A percentile compares a stretch with the other conserved stretches of the same genome.
Conservation (phyloP, 2,888 invertebrate genomes). For the Drosophila emarginata region DNA sequence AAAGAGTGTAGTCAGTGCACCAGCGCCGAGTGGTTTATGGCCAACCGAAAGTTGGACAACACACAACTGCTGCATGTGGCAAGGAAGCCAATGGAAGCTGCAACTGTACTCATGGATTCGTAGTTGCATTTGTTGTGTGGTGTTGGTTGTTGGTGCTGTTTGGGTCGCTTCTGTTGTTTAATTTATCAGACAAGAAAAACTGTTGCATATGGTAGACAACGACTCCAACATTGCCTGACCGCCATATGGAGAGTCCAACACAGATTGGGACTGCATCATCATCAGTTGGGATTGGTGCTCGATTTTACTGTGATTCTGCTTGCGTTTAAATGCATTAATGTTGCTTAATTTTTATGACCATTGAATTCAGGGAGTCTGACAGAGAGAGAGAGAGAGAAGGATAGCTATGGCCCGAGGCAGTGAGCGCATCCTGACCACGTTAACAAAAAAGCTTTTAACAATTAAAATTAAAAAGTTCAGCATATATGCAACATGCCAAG, state of each 20-base stretch:
- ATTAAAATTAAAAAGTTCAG: slow-evolving; percentile 78
- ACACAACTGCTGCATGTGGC: slow-evolving; percentile 29
- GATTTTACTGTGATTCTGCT: slow-evolving; percentile 49
- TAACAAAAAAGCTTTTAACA: slow-evolving; percentile 76
- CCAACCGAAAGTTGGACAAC: slow-evolving; percentile 61
- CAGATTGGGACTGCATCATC: neutral
- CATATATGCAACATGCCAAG: slow-evolving; percentile 62
- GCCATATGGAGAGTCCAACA: slow-evolving; percentile 33
- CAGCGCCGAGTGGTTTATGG: slow-evolving; percentile 57
- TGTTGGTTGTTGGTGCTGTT: slow-evolving; percentile 1
- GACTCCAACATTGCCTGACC: slow-evolving; percentile 36
- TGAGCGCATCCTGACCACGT: slow-evolving; percentile 14
- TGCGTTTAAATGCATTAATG: slow-evolving; percentile 71
- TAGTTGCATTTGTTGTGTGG: slow-evolving; percentile 7
- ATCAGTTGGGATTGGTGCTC: slow-evolving; percentile 13
- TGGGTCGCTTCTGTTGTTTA: slow-evolving; percentile 53
- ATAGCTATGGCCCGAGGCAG: neutral
- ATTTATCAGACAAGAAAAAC: slow-evolving; percentile 69
- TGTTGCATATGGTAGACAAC: slow-evolving; percentile 56
- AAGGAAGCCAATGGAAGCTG: slow-evolving; percentile 15
- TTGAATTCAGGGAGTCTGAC: slow-evolving; percentile 2
- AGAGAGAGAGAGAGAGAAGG: slow-evolving; percentile 8
- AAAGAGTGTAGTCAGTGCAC: slow-evolving; percentile 7
- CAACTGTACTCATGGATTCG: slow-evolving; percentile 26
- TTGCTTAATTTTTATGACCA: slow-evolving; percentile 57